Evolutionary conservation across 2,113 vertebrate genomes (phyloP).

Genomic region (Sander lucioperca): DNA sequence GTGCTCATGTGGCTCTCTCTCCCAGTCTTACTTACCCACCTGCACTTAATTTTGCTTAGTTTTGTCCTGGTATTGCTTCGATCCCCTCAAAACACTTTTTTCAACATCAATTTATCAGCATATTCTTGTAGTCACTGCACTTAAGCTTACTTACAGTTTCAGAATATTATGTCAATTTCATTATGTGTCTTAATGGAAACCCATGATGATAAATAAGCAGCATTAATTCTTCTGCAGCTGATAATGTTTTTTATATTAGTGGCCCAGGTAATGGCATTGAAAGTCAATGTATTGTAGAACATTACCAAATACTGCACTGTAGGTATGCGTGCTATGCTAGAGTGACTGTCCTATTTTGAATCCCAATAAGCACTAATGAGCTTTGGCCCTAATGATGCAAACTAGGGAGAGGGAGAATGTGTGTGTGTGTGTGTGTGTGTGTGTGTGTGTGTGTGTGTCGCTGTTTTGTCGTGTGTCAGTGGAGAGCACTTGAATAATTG

Average conservation of each 20-base stretch:
- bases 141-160: constrained; percentile 8
- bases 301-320: neutral
- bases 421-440: constrained; percentile 6
- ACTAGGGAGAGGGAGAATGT: neutral
- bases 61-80: constrained; percentile 6
- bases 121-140: neutral
- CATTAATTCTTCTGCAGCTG: constrained; percentile 24
- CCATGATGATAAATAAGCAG: constrained; percentile 9
- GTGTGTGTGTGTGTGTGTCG: neutral
- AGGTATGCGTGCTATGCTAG: neutral
- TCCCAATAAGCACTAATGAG: constrained; percentile 39
- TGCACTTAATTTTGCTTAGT: constrained; percentile 6
- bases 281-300: constrained; percentile 12
- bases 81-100: constrained; percentile 1
- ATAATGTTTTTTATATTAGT: constrained; percentile 3
- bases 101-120: constrained; percentile 13
- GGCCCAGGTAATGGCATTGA: constrained; percentile 22
- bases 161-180: constrained; percentile 21
- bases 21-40: neutral
- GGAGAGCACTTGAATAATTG: constrained; percentile 40
- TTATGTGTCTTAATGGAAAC: constrained; percentile 8
- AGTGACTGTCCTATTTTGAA: constrained; percentile 19
- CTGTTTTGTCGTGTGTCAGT: constrained; percentile 50
- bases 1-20: neutral
- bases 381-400: constrained; percentile 50